Evolutionary conservation across 2,797 vertebrate species (phyloP).

Genomic region (Apodemus agrarius): DNA sequence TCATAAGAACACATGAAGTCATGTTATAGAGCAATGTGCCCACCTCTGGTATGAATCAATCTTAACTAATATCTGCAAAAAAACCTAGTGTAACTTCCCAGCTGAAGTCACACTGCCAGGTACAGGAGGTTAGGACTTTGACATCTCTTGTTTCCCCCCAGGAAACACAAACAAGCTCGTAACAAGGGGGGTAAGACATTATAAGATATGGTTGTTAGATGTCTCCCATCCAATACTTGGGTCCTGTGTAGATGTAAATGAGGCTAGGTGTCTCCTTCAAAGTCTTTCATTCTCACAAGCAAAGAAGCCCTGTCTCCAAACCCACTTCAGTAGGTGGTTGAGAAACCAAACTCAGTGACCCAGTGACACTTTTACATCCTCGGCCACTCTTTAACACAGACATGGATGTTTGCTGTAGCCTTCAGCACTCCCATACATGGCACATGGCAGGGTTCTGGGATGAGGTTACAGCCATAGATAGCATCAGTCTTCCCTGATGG

Average conservation of each 20-base stretch:
- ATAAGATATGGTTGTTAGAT: background rate
- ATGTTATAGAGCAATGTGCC: background rate
- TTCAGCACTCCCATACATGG: background rate
- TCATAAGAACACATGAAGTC: background rate
- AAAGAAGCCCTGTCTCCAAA: background rate
- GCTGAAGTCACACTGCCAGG: background rate
- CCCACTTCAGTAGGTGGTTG: constrained; percentile 2
- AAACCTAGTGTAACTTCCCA: background rate
- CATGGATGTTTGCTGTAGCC: fast-evolving
- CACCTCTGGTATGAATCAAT: background rate
- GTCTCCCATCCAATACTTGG: background rate
- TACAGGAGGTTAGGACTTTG: background rate
- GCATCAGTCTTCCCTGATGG: background rate
- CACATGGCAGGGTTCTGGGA: background rate
- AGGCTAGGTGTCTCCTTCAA: background rate
- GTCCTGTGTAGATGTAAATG: background rate
- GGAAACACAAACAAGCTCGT: background rate
- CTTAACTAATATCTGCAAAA: background rate
- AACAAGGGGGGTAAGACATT: background rate
- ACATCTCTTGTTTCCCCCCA: background rate
- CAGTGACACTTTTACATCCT: background rate
- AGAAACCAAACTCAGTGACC: constrained; percentile 54
- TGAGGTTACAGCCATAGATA: background rate
- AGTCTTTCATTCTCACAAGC: background rate
- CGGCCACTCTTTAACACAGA: background rate